Evolutionary conservation across 2,113 vertebrate species (phyloP).

Genomic region (Hymenochirus boettgeri): DNA sequence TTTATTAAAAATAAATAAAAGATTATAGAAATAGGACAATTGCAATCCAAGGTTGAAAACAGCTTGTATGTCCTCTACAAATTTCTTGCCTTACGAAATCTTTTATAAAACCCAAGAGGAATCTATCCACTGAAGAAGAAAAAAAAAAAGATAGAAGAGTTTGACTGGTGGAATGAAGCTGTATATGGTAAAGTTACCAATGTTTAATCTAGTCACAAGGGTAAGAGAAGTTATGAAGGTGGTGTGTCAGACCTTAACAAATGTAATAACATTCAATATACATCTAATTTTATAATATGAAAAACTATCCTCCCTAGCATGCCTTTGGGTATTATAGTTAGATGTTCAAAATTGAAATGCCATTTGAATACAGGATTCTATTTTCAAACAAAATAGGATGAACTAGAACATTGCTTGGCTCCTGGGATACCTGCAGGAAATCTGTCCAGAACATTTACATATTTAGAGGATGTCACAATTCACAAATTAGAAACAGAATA

Average conservation of each 20-base stretch:
- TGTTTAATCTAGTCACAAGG: constrained; percentile 33
- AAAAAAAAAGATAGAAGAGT: constrained; percentile 23
- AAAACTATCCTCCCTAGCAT: constrained; percentile 36
- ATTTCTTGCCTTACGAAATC: constrained; percentile 2
- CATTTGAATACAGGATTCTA: constrained; percentile 41
- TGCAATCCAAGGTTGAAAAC: constrained; percentile 16
- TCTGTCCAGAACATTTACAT: constrained; percentile 40
- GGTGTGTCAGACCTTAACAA: constrained; percentile 26
- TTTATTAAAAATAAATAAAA: too few relatives aligned
- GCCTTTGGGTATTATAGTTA: constrained; percentile 38
- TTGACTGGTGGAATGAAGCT: constrained; percentile 16
- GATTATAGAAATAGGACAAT: too few relatives aligned
- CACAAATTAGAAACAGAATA: constrained; percentile 10
- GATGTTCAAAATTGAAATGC: constrained; percentile 42
- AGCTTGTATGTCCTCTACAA: constrained; percentile 1
- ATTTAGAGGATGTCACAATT: constrained; percentile 27
- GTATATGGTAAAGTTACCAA: constrained; percentile 23
- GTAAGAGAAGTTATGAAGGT: constrained; percentile 36
- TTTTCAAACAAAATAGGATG: constrained; percentile 41
- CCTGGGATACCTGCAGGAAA: constrained; percentile 40
- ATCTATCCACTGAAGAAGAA: constrained; percentile 36
- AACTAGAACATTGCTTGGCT: constrained; percentile 38
- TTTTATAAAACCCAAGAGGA: constrained; percentile 24
- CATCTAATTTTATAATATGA: constrained; percentile 41
- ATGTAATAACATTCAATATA: constrained; percentile 43